phyloP scores from a whole-genome alignment of 30 jellyfish, hydroid and myxozoan genomes.

The Turritopsis rubra region DNA sequence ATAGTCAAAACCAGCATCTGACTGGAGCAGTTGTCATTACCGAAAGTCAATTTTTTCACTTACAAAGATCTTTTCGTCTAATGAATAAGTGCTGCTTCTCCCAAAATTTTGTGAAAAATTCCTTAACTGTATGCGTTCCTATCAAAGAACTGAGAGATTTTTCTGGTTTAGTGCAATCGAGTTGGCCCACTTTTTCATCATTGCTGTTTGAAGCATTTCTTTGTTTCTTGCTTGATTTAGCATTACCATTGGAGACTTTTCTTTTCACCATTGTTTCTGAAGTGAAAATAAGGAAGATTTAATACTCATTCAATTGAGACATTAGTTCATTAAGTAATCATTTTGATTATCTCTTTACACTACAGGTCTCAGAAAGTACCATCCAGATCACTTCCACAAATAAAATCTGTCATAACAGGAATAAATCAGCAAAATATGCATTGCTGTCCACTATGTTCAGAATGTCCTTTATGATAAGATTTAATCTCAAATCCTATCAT shows the following conservation, averaged over 20 bases:
- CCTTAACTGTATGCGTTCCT: constrained; percentile 36
- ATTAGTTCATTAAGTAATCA: neutral
- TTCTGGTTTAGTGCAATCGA: constrained; percentile 50
- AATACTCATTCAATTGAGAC: no score
- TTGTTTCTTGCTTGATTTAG: constrained; percentile 16
- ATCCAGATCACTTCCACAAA: neutral
- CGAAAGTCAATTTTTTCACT: neutral
- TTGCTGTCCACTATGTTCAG: neutral
- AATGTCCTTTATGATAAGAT: neutral
- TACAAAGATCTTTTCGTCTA: constrained; percentile 59
- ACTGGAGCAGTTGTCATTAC: no score
- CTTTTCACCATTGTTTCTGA: constrained; percentile 29
- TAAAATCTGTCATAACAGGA: neutral
- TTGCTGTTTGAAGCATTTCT: constrained; percentile 19
- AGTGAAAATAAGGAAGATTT: neutral
- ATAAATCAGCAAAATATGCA: neutral
- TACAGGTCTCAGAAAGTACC: neutral
- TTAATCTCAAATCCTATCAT: neutral
- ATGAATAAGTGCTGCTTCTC: constrained; percentile 77
- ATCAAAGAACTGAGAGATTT: constrained; percentile 45
- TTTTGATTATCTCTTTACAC: neutral
- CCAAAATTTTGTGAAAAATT: constrained; percentile 56
- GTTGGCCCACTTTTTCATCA: constrained; percentile 32
- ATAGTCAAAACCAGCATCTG: no score
- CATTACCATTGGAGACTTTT: constrained; percentile 18